These are phyloP conservation scores for Octopus sinensis DNA, from an alignment of 1,140 invertebrate species.

Conservation along the genomic window DNA sequence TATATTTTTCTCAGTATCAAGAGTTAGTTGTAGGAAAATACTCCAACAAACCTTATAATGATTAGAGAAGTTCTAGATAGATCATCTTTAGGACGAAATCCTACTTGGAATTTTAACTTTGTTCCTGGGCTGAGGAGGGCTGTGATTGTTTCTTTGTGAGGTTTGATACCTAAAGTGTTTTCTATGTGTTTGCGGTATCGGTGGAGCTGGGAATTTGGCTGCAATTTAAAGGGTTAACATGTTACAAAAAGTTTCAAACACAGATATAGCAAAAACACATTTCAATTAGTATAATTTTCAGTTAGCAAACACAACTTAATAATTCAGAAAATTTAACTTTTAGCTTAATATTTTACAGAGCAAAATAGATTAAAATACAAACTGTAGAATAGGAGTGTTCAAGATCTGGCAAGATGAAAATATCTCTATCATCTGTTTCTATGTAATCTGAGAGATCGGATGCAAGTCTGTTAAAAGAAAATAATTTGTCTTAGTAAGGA, in stretches of 20 bases:
- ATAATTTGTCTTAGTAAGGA: neutral
- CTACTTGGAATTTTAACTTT: conserved; percentile 59
- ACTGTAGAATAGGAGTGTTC: conserved; percentile 37
- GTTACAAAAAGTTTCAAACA: neutral
- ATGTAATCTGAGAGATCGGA: conserved; percentile 48
- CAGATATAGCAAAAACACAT: neutral
- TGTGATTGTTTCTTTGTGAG: conserved; percentile 57
- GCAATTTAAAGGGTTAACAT: neutral
- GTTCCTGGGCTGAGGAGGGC: conserved; percentile 58
- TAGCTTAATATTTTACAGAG: neutral
- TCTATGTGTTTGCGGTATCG: conserved; percentile 57
- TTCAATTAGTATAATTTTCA: neutral
- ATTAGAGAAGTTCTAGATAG: conserved; percentile 59
- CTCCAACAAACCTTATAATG: conserved; percentile 56
- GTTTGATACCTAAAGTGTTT: conserved; percentile 54
- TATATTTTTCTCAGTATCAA: too few relatives aligned
- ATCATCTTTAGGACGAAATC: conserved; percentile 61
- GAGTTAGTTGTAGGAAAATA: too few relatives aligned
- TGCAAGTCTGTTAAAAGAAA: conserved; percentile 35
- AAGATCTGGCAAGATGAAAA: conserved; percentile 60
- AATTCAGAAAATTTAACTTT: neutral
- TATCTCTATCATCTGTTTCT: conserved; percentile 57
- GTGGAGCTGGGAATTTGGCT: conserved; percentile 51
- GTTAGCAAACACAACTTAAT: too few relatives aligned
- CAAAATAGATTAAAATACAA: neutral